Evolutionary conservation across 2,888 invertebrate species (phyloP), one percentile per base, ranked within the genome.

Genomic region (Smittia sp.): DNA sequence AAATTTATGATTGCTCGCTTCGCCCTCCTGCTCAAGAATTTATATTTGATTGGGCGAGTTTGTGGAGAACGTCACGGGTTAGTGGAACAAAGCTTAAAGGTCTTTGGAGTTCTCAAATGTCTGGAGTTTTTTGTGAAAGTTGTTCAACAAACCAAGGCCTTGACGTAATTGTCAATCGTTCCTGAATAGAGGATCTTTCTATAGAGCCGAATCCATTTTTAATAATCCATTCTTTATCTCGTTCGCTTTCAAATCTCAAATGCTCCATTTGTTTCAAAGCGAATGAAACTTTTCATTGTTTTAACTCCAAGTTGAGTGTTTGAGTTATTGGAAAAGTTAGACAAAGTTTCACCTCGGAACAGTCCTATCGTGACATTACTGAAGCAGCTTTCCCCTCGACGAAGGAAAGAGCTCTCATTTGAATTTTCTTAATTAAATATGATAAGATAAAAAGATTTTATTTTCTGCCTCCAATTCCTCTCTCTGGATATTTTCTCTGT

Each of bases 371-470:
- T 46, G 11, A 46, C 46, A 46, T 46, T 46, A 46, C 46, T 46
- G 2, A 2, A 1, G 15, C 2, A 58, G 1, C n/a, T 18, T 2
- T 27, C 63, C 63, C 15, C 63, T 63, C 63, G 6, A 7, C 25
- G 11, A 39, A 38, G 39, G 20, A 25, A 69, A 25, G 27, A 52
- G 27, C 25, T 69, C 69, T 69, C 69, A 54, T 69, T 69, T 69
- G 69, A 52, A 69, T 69, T 69, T 69, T 69, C 69, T 69, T 69
- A 69, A 69, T 69, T 69, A 69, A 69, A 69, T 69, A 54, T 18
- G 27, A 69, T 1, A 67, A 67, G 67, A 39, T 13, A 67, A 22
- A 67, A n/a, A 67, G 15, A 39, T n/a, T 69, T 32, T 69, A 15
- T 7, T 15, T 68, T 67, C 27, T 67, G 11, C 22, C 54, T 54